phyloP scores from a whole-genome alignment of 2,113 vertebrate genomes.

The Dromiciops gliroides region DNA sequence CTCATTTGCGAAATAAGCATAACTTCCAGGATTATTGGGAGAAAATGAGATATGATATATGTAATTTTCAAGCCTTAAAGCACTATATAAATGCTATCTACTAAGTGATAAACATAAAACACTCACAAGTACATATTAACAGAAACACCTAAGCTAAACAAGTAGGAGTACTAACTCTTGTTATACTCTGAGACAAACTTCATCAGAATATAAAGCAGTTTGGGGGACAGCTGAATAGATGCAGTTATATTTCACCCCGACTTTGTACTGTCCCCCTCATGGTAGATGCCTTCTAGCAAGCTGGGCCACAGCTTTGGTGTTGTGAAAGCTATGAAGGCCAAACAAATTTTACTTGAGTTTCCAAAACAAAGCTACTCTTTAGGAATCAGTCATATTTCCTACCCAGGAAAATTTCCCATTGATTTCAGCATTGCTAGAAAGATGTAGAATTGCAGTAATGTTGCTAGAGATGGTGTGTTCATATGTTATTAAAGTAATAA shows the following conservation, averaged over 20 bases:
- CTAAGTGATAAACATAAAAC: not conserved
- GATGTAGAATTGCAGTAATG: not conserved
- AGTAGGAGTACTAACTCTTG: not conserved
- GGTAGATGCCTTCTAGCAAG: not conserved
- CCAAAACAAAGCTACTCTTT: not conserved
- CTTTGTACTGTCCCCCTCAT: not conserved
- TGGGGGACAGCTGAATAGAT: not conserved
- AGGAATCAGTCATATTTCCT: not conserved
- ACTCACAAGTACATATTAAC: not conserved
- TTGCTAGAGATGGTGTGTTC: not conserved
- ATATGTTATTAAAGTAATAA: not conserved
- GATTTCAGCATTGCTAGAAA: not conserved
- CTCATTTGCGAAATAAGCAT: not conserved
- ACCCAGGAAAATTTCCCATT: not conserved
- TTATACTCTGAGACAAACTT: not conserved
- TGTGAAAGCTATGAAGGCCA: not conserved
- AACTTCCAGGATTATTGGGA: not conserved
- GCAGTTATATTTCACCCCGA: not conserved
- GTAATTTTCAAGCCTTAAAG: not conserved
- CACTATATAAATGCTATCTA: not conserved
- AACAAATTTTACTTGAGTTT: not conserved
- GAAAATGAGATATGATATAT: not conserved
- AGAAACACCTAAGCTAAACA: not conserved
- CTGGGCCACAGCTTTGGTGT: not conserved
- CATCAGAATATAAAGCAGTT: not conserved